These are phyloP conservation scores for Microtus pennsylvanicus DNA, from an alignment of 2,113 vertebrate genomes.

Conservation along the genomic window DNA sequence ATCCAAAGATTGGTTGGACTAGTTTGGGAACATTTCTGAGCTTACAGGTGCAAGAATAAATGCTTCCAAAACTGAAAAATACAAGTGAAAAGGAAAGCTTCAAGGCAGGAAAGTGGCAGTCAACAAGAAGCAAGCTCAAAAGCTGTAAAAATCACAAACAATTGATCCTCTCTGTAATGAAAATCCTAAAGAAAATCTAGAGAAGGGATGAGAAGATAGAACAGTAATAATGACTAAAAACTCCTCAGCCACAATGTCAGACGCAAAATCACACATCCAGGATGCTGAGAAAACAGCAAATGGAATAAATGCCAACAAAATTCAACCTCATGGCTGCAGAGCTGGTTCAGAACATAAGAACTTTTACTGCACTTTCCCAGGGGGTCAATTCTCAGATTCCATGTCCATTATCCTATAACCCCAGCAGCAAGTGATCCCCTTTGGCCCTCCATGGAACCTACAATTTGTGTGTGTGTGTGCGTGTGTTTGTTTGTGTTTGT, in stretches of 20 bases:
- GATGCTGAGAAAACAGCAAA: not conserved
- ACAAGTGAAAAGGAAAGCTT: not conserved
- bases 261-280: not conserved
- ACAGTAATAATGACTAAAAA: not conserved
- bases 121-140: not conserved
- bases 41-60: not conserved
- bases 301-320: not conserved
- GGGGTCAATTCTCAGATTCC: too few species aligned
- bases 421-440: too few species aligned
- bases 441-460: not conserved
- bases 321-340: too few species aligned
- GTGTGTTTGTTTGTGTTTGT: not conserved
- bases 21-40: not conserved
- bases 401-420: not conserved
- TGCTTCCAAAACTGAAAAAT: not conserved
- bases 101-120: rapidly evolving
- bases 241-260: not conserved
- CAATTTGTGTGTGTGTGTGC: not conserved
- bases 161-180: not conserved
- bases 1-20: too few species aligned
- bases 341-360: not conserved
- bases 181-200: not conserved
- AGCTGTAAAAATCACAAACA: too few species aligned
- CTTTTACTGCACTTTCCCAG: not conserved
- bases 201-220: not conserved